Evolutionary conservation across 2,888 invertebrate species (phyloP), one percentile per base, ranked within the genome.

Genomic region (Cheilosia scutellata): DNA sequence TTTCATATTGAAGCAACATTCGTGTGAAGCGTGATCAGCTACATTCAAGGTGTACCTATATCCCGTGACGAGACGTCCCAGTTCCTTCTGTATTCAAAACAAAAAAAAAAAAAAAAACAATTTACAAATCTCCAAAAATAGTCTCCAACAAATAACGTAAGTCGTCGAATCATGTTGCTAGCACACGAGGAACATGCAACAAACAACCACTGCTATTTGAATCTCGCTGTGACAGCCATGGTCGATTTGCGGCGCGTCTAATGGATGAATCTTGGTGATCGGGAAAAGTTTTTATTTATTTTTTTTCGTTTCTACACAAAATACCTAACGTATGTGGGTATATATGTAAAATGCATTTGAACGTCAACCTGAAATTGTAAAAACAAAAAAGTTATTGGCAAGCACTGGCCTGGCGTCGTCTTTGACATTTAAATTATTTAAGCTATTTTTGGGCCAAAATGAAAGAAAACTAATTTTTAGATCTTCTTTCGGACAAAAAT

Each of bases 361-460:
- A 58, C 20, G 27, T 53, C n/a, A 49, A 51, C 49, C 25, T 74
- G 63, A 44, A 63, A 31, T 27, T 16, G 42, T 42, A 13, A 55
- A 9, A 16, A 55, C n/a, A 31, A 7, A 5, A 5, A 27, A 47
- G n/a, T 55, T 74, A n/a, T 63, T 78, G 77, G 70, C 77, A 78
- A 57, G n/a, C 13, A n/a, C 20, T 25, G 13, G 55, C 20, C 71
- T 58, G 80, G 70, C 71, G 60, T 84, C 75, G 71, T 76, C 65
- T 79, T 76, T 84, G 84, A 84, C 75, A 84, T 84, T 84, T 75
- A 47, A 75, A 79, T 57, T 66, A 79, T 83, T 63, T 70, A 31
- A 49, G 31, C 29, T 75, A 65, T 84, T 71, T 68, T 84, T 70
- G 55, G 55, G 62, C 27, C 13, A 63, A 78, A 31, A 68, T 57